Conservation (phyloP, 2,113 vertebrate species). For the Alouatta palliata region DNA sequence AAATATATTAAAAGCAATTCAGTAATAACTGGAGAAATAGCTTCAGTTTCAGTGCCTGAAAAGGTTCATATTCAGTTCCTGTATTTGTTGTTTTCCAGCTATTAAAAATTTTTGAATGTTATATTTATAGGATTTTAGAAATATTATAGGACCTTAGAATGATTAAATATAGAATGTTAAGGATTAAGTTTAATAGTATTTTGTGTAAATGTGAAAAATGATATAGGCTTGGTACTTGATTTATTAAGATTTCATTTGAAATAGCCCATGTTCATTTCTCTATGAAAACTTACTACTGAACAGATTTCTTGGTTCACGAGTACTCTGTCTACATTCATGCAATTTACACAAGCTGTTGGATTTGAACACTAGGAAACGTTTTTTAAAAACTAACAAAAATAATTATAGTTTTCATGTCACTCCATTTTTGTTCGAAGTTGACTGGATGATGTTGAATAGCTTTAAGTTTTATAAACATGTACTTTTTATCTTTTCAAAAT, state of each 20-base stretch:
- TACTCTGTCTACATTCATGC: conserved; percentile 19
- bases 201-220: conserved; percentile 26
- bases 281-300: conserved; percentile 56
- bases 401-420: not conserved
- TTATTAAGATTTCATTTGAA: conserved; percentile 70
- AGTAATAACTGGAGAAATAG: not conserved
- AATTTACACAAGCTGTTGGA: not conserved
- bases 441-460: not conserved
- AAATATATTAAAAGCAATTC: not conserved
- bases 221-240: not conserved
- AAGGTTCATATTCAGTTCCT: not conserved
- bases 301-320: conserved; percentile 15
- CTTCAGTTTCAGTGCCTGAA: not conserved
- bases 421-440: not conserved
- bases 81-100: not conserved
- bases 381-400: not conserved
- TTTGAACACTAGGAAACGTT: conserved; percentile 32
- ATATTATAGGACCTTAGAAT: not conserved
- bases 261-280: conserved; percentile 50
- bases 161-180: not conserved
- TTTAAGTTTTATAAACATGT: not conserved
- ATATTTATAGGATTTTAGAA: not conserved
- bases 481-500: not conserved
- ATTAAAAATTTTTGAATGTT: not conserved
- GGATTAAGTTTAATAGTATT: not conserved